phyloP scores from a whole-genome alignment of 2,113 vertebrate genomes.

The Chroicocephalus ridibundus region DNA sequence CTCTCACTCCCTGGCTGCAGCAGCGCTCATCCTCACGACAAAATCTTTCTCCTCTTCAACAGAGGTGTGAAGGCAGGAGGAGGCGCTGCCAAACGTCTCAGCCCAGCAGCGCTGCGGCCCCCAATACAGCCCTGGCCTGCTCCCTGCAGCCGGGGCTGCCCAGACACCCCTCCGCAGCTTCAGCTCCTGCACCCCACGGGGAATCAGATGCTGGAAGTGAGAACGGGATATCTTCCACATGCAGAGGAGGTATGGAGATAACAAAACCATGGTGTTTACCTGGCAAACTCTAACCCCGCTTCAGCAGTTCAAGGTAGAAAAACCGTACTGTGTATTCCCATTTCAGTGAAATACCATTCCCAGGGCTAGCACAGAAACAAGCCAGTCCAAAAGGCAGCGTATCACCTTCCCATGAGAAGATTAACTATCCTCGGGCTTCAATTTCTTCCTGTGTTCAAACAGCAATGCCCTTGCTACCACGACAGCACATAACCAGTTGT shows the following conservation, averaged over 20 bases:
- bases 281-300: background rate
- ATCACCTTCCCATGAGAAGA: background rate
- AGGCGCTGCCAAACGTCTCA: background rate
- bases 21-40: constrained; percentile 30
- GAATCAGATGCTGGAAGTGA: background rate
- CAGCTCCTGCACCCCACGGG: background rate
- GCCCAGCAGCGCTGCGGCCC: background rate
- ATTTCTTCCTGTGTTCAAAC: background rate
- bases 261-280: background rate
- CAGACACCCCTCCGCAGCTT: background rate
- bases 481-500: background rate
- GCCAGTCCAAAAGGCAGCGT: background rate
- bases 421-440: background rate
- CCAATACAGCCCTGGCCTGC: background rate
- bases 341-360: background rate
- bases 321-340: fast-evolving
- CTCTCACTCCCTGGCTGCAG: constrained; percentile 30
- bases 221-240: fast-evolving
- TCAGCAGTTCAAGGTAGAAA: background rate
- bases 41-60: constrained; percentile 37
- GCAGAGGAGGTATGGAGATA: background rate
- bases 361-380: background rate
- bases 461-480: background rate
- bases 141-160: background rate
- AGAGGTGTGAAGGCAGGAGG: constrained; percentile 4